Conservation (phyloP, 1,140 invertebrate species). For the Tetragnatha versicolor region DNA sequence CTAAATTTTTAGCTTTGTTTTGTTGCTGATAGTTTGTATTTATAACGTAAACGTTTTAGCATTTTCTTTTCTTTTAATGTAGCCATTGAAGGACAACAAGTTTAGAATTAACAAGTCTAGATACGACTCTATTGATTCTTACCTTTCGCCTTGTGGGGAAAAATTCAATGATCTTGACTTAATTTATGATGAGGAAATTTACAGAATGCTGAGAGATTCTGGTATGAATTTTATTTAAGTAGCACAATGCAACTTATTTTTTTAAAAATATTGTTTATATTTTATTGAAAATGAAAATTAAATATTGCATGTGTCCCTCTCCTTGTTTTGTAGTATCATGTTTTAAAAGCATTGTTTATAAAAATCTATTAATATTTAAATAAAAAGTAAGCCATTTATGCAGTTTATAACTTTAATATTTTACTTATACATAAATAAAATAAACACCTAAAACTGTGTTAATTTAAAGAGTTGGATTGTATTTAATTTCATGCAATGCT, state of each 20-base stretch:
- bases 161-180: slow-evolving; percentile 92
- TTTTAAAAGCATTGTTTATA: too few species aligned
- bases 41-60: too few species aligned
- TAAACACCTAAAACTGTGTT: neutral
- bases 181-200: slow-evolving; percentile 84
- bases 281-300: too few species aligned
- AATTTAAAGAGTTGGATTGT: neutral
- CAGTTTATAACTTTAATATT: too few species aligned
- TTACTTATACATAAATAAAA: too few species aligned
- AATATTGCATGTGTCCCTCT: too few species aligned
- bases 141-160: slow-evolving; percentile 86
- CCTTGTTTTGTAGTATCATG: too few species aligned
- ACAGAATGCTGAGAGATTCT: slow-evolving; percentile 80
- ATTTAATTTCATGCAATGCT: neutral
- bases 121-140: slow-evolving; percentile 98
- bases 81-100: slow-evolving; percentile 71
- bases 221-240: slow-evolving; percentile 61
- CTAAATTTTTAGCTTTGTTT: neutral
- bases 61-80: neutral
- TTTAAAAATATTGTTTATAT: neutral
- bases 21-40: neutral
- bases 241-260: neutral
- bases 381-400: too few species aligned
- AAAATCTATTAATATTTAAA: too few species aligned
- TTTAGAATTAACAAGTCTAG: slow-evolving; percentile 94